Conservation (phyloP, 2,888 invertebrate species). For the Rhorus exstirpatorius region DNA sequence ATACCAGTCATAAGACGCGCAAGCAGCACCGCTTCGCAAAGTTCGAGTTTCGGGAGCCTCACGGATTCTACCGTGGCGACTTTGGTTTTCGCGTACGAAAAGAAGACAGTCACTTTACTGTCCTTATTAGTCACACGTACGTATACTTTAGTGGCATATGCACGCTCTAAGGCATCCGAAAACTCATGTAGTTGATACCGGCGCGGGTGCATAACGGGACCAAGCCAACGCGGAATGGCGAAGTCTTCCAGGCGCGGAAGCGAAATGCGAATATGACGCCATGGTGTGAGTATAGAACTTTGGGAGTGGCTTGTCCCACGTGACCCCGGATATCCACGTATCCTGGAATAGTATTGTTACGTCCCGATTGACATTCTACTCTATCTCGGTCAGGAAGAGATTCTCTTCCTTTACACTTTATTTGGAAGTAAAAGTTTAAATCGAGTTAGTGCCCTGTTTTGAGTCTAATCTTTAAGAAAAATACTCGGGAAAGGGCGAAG, state of each 20-base stretch:
- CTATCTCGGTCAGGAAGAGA: no score
- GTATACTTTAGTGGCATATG: not conserved
- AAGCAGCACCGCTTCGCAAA: conserved; percentile 10
- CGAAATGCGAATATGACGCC: conserved; percentile 15
- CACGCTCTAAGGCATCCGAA: conserved; percentile 15
- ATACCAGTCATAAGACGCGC: conserved; percentile 1
- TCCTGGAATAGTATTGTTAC: no score
- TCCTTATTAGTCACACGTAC: not conserved
- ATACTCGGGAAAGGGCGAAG: no score
- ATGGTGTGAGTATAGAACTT: not conserved
- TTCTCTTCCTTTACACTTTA: no score
- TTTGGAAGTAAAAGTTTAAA: no score
- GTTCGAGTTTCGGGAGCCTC: conserved; percentile 3
- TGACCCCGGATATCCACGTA: conserved; percentile 6
- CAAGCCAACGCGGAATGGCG: conserved; percentile 6
- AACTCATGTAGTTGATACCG: conserved; percentile 18
- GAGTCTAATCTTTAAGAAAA: no score
- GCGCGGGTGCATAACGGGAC: conserved; percentile 10
- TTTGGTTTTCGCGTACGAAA: not conserved
- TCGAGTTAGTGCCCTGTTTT: no score
- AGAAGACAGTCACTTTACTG: no score
- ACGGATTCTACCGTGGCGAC: conserved; percentile 6
- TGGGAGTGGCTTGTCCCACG: conserved; percentile 32
- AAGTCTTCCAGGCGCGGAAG: conserved; percentile 18
- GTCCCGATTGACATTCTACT: no score